Base-by-base conservation (phyloP, 2,113 vertebrate species). In the Saccopteryx leptura region DNA sequence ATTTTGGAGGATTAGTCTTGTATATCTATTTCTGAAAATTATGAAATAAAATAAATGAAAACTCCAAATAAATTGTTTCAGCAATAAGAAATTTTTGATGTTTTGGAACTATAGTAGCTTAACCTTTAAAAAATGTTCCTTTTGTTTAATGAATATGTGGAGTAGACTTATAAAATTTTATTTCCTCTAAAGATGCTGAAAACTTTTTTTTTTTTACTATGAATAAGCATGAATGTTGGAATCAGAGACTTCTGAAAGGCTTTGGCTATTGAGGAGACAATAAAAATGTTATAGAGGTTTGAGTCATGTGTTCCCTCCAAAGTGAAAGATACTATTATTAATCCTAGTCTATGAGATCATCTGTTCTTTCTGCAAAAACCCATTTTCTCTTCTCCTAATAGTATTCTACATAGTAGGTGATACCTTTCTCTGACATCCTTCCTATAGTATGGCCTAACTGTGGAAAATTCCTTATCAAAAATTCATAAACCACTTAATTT, bases 141-240 rank as follows among this genome's bases (percentile, higher is more conserved):
- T 88, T 95, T 84, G 6, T 93, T 93, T 95, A 96, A 79, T 93
- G 54, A 95, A 85, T 74, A 84, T 61, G 28, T 84, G 71, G 46
- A 84, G 74, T 96, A 91, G 50, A 31, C 31, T 86, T 93, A 83
- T 46, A 95, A 88, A 93, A 54, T 91, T 91, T 79, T 74, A 75
- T 97, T 96, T 91, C 58, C 17, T 90, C 23, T 84, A 46, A 91
- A 79, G 21, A 93, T 93, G 65, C 48, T 95, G 48, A 80, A 91
- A 83, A 74, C 23, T 71, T 28, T 65, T 81, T 87, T 81, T 87
- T 96, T 94, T 75, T 48, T 68, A n/a, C 52, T 46, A 63, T 88
- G 46, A 93, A 80, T 79, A 61, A 50, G 63, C n/a, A 56, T 83
- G 76, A 65, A 50, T 84, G 50, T 58, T 80, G 39, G 39, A 93